Evolutionary conservation across 2,113 vertebrate species (phyloP).

Genomic region (Motacilla alba): DNA sequence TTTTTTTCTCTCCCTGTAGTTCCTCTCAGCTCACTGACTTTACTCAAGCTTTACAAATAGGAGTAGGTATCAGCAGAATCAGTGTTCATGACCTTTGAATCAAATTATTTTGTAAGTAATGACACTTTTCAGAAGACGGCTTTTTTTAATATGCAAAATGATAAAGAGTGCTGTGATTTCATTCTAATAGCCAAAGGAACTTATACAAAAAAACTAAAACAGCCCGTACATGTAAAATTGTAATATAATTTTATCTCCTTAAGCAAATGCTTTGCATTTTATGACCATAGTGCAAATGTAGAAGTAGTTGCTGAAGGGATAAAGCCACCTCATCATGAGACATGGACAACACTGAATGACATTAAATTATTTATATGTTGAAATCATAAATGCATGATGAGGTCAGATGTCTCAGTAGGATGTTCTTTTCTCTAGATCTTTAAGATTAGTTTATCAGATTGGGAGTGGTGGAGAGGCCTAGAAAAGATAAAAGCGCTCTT

Average conservation of each 20-base stretch:
- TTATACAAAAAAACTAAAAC: background rate
- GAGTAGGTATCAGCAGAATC: background rate
- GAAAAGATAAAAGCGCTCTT: background rate
- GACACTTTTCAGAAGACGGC: background rate
- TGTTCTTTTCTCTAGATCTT: background rate
- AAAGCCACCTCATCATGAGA: background rate
- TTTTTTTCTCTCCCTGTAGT: background rate
- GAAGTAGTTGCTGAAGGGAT: background rate
- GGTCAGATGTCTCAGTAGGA: background rate
- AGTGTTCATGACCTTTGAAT: background rate
- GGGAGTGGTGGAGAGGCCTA: background rate
- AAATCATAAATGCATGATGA: background rate
- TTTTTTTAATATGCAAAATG: background rate
- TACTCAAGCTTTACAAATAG: background rate
- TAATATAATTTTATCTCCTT: background rate
- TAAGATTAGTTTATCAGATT: background rate
- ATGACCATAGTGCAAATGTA: background rate
- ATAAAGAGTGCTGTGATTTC: background rate
- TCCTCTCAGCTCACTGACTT: background rate
- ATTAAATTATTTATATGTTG: background rate
- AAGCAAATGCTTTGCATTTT: background rate
- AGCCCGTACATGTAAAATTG: background rate
- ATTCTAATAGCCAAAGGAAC: background rate
- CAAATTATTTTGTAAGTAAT: background rate
- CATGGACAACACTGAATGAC: background rate